A percentile compares a stretch with the other conserved stretches of the same genome.
Evolutionary conservation across 92 coral and sea anemone species (phyloP).

Genomic region (Actinostola sp.): DNA sequence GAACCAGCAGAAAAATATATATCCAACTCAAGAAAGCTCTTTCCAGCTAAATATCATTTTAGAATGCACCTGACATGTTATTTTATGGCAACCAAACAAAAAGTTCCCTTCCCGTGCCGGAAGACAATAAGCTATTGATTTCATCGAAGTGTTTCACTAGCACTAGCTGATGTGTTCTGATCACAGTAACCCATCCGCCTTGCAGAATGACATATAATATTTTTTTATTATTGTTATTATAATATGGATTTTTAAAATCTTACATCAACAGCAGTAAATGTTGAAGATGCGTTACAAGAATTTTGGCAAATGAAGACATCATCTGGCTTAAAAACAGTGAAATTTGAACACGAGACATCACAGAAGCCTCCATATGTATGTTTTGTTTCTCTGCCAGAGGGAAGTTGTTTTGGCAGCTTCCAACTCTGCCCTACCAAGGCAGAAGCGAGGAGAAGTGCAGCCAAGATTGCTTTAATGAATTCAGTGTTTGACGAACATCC

Average conservation of each 20-base stretch:
- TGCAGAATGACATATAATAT: no score
- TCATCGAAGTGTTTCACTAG: no score
- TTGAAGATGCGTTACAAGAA: slow-evolving; percentile 83
- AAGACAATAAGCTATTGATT: no score
- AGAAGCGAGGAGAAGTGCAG: slow-evolving; percentile 89
- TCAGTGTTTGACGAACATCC: slow-evolving; percentile 96
- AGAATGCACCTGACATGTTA: no score
- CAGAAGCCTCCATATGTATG: slow-evolving; percentile 90
- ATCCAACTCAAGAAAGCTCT: no score
- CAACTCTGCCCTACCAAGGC: slow-evolving; percentile 91
- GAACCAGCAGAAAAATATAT: no score
- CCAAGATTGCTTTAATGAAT: slow-evolving; percentile 92
- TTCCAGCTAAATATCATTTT: no score
- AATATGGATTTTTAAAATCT: no score
- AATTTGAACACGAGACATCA: slow-evolving; percentile 75
- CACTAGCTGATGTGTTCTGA: no score
- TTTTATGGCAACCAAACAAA: no score
- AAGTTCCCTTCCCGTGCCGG: no score
- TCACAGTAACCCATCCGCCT: no score
- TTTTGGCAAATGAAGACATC: slow-evolving; percentile 92
- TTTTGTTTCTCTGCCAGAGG: slow-evolving; percentile 87
- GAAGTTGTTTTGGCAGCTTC: slow-evolving; percentile 93
- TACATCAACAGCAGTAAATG: slow-evolving; percentile 54
- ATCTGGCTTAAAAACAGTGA: slow-evolving; percentile 49
- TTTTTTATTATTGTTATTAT: background rate